Conservation (phyloP, 1,140 invertebrate genomes). For the Trissolcus basalis region DNA sequence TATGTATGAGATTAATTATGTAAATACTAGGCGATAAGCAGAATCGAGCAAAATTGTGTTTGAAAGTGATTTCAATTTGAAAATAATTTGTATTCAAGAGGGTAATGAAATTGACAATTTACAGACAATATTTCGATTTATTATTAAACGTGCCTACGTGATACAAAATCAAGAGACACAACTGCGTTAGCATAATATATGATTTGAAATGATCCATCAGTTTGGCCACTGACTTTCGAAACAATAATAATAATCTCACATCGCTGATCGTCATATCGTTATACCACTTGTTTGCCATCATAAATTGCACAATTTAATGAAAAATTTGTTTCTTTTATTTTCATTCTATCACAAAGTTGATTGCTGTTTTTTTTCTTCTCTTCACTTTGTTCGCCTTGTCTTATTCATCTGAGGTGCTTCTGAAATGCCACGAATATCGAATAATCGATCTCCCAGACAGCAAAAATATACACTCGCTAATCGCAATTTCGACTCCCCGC, state of each 20-base stretch:
- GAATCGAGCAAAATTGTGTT: no score
- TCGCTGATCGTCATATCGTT: no score
- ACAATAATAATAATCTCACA: no score
- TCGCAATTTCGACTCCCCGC: slow-evolving; percentile 23
- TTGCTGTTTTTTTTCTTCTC: slow-evolving; percentile 63
- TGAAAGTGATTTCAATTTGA: background rate
- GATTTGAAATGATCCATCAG: slow-evolving; percentile 66
- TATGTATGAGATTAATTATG: no score
- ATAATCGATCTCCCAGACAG: slow-evolving; percentile 28
- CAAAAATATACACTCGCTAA: slow-evolving; percentile 45
- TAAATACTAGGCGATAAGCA: no score
- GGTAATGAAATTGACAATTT: slow-evolving; percentile 51
- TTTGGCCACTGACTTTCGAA: slow-evolving; percentile 21
- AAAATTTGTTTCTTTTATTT: slow-evolving; percentile 48
- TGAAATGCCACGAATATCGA: slow-evolving; percentile 57
- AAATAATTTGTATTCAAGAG: slow-evolving; percentile 22
- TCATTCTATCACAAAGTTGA: slow-evolving; percentile 73
- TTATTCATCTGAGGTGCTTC: slow-evolving; percentile 63
- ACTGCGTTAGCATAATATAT: slow-evolving; percentile 63
- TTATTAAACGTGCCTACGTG: slow-evolving; percentile 74
- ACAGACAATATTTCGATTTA: slow-evolving; percentile 70
- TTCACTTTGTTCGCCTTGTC: slow-evolving; percentile 20
- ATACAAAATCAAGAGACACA: slow-evolving; percentile 72
- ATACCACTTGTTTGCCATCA: background rate
- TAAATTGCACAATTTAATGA: slow-evolving; percentile 40